Percentiles rank a stretch among this genome's conserved stretches.
These are phyloP conservation scores for Limonius californicus DNA, from an alignment of 1,140 invertebrate species.

Conservation along the genomic window DNA sequence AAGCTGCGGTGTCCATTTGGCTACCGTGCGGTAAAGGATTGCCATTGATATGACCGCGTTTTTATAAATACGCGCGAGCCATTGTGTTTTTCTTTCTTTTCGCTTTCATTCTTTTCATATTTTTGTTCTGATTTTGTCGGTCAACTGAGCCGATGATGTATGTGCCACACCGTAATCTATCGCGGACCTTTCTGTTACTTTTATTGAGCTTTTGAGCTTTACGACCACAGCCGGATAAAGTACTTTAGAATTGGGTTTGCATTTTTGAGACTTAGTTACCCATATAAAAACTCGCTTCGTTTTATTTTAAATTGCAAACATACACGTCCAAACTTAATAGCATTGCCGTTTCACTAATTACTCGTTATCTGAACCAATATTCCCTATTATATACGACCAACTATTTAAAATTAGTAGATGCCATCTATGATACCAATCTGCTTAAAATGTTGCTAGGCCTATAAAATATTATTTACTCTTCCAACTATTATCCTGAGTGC, in stretches of 20 bases:
- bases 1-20: conserved; percentile 37
- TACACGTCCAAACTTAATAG: too few relatives aligned
- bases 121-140: conserved; percentile 15
- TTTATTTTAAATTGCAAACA: too few relatives aligned
- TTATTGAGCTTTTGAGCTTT: conserved; percentile 21
- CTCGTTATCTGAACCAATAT: too few relatives aligned
- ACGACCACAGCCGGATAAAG: conserved; percentile 4
- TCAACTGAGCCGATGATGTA: conserved; percentile 12
- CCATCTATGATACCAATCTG: too few relatives aligned
- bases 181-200: conserved; percentile 14
- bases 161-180: conserved; percentile 4
- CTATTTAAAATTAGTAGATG: too few relatives aligned
- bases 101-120: conserved; percentile 14
- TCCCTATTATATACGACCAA: too few relatives aligned
- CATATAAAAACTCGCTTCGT: too few relatives aligned
- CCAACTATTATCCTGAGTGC: too few relatives aligned
- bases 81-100: conserved; percentile 13
- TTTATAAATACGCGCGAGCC: conserved; percentile 10
- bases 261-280: neutral
- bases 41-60: conserved; percentile 25
- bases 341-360: too few relatives aligned
- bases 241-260: neutral
- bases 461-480: too few relatives aligned
- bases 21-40: conserved; percentile 20
- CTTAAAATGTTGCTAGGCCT: too few relatives aligned